phyloP scores from a whole-genome alignment of 2,888 invertebrate genomes.

The Troides aeacus region DNA sequence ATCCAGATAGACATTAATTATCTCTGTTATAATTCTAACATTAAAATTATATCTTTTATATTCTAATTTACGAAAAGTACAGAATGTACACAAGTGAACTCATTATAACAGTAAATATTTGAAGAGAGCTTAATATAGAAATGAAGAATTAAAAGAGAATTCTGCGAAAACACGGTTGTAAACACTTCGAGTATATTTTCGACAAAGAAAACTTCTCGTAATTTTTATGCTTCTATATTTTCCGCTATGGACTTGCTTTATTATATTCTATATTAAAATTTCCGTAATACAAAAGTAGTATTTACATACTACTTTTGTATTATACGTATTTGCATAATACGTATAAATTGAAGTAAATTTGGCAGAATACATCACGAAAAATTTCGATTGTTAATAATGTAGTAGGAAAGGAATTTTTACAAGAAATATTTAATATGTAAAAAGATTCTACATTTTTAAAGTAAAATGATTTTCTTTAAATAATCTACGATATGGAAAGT shows the following conservation, averaged over 20 bases:
- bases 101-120: conserved; percentile 32
- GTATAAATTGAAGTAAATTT: too few relatives aligned
- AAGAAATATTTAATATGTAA: background rate
- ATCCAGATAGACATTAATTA: background rate
- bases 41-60: background rate
- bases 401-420: too few relatives aligned
- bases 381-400: background rate
- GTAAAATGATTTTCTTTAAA: background rate
- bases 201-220: background rate
- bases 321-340: too few relatives aligned
- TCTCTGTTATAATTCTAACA: background rate
- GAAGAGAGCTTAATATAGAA: conserved; percentile 30
- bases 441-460: background rate
- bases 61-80: background rate
- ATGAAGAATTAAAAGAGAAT: conserved; percentile 19
- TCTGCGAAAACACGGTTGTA: conserved; percentile 4
- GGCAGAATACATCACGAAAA: too few relatives aligned
- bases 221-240: background rate
- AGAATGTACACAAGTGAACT: conserved; percentile 3
- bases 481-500: conserved; percentile 2
- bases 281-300: background rate
- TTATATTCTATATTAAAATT: background rate
- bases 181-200: background rate
- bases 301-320: background rate
- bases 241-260: background rate